phyloP scores from a whole-genome alignment of 2,888 invertebrate species.

The Leucophenga maculata region DNA sequence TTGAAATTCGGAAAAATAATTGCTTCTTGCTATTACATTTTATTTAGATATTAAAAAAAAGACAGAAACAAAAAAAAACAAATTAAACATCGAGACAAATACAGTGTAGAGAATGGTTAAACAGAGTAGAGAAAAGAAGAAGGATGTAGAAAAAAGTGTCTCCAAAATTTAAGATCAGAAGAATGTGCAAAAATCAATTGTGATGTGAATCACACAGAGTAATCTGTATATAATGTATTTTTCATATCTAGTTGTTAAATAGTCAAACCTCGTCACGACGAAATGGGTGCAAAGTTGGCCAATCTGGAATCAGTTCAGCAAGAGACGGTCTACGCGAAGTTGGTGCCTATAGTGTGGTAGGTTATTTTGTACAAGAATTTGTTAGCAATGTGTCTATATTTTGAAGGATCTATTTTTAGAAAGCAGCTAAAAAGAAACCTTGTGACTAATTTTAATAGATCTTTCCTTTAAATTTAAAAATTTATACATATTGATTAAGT shows the following conservation, averaged over 20 bases:
- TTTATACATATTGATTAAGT: no score
- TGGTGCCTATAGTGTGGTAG: conserved; percentile 63
- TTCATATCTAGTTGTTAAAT: background rate
- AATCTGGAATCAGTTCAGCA: conserved; percentile 96
- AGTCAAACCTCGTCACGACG: conserved; percentile 79
- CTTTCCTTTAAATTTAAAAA: no score
- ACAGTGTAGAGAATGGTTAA: background rate
- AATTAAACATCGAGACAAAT: no score
- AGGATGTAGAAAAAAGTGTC: background rate
- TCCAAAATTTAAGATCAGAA: conserved; percentile 5
- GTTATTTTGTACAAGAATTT: conserved; percentile 4
- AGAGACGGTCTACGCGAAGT: conserved; percentile 87
- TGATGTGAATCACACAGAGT: no score
- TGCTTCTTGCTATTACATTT: no score
- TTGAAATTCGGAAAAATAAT: no score
- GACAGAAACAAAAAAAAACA: no score
- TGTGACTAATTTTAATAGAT: no score
- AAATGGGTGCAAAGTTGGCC: conserved; percentile 81
- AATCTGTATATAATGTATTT: background rate
- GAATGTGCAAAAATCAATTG: conserved; percentile 1
- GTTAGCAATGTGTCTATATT: background rate
- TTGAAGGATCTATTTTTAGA: no score
- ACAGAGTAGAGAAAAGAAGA: background rate
- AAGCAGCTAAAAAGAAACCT: no score
- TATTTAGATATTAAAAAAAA: no score